Conservation (phyloP, 35 echinoderm and acorn worm species). For the Hemicentrotus pulcherrimus region DNA sequence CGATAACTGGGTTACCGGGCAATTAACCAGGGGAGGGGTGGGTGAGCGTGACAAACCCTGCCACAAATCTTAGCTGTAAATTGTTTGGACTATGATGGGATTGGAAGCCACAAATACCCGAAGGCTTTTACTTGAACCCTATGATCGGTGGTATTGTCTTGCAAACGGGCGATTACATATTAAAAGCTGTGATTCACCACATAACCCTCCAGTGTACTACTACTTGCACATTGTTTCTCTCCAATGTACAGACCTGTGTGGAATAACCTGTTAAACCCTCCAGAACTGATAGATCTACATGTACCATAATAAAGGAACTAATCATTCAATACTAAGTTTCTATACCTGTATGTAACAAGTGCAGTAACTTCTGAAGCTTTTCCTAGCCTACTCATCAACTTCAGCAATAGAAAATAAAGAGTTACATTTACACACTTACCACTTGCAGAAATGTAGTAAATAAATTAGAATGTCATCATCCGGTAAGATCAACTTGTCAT, state of each 20-base stretch:
- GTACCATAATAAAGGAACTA: background rate
- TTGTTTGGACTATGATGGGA: slow-evolving; percentile 51
- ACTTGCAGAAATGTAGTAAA: no score
- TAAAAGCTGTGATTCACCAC: slow-evolving; percentile 49
- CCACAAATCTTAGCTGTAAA: slow-evolving; percentile 16
- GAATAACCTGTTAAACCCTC: background rate
- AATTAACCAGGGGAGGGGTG: slow-evolving; percentile 28
- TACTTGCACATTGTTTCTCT: slow-evolving; percentile 20
- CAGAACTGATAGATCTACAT: background rate
- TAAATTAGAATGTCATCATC: no score
- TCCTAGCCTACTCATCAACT: no score
- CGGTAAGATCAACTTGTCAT: background rate
- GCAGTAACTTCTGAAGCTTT: no score
- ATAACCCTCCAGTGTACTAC: slow-evolving; percentile 18
- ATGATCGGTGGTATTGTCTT: slow-evolving; percentile 29
- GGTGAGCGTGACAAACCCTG: slow-evolving; percentile 9
- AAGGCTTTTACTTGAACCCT: slow-evolving; percentile 10
- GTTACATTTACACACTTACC: no score
- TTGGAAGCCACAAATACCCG: slow-evolving; percentile 14
- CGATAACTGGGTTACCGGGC: slow-evolving; percentile 46
- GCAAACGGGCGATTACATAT: slow-evolving; percentile 41
- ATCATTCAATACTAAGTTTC: no score
- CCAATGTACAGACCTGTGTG: background rate
- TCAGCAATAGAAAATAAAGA: no score
- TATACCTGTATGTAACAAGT: no score